Evolutionary conservation across 37 sponge, comb jelly and placozoan genomes (phyloP).

Genomic region (Amphimedon queenslandica): DNA sequence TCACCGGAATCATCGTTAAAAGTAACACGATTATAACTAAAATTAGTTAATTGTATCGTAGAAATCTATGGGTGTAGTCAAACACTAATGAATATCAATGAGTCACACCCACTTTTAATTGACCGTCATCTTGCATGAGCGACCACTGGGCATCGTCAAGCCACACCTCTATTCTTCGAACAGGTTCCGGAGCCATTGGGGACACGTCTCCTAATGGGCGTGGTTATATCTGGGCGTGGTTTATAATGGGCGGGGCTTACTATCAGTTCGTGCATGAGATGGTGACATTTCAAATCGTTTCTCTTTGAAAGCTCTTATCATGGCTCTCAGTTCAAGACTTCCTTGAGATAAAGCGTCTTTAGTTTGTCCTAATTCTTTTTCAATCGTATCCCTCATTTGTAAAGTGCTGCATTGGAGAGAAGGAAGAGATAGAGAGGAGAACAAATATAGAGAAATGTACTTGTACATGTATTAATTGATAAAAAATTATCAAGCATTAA

Average conservation of each 20-base stretch:
- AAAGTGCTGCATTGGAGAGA: background rate
- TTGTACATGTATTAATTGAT: no score
- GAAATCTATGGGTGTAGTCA: slow-evolving; percentile 13
- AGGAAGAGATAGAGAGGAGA: no score
- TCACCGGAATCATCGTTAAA: slow-evolving; percentile 84
- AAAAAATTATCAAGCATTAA: no score
- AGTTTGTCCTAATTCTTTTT: slow-evolving; percentile 32
- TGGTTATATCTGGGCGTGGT: background rate
- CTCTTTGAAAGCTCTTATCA: slow-evolving; percentile 73
- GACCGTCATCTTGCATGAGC: slow-evolving; percentile 80
- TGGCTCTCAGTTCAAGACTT: slow-evolving; percentile 54
- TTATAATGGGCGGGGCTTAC: background rate
- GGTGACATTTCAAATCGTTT: slow-evolving; percentile 37
- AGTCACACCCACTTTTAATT: slow-evolving; percentile 47
- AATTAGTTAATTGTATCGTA: slow-evolving; percentile 68
- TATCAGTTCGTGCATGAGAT: background rate
- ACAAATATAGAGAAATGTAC: no score
- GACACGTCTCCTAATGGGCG: background rate
- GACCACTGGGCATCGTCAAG: slow-evolving; percentile 82
- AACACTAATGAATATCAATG: background rate
- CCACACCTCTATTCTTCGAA: slow-evolving; percentile 85
- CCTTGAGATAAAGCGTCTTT: slow-evolving; percentile 55
- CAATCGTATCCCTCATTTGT: no score
- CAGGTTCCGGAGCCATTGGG: slow-evolving; percentile 28
- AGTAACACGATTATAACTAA: slow-evolving; percentile 56